Evolutionary conservation across 2,797 vertebrate genomes (phyloP).

Genomic region (Columba guinea): DNA sequence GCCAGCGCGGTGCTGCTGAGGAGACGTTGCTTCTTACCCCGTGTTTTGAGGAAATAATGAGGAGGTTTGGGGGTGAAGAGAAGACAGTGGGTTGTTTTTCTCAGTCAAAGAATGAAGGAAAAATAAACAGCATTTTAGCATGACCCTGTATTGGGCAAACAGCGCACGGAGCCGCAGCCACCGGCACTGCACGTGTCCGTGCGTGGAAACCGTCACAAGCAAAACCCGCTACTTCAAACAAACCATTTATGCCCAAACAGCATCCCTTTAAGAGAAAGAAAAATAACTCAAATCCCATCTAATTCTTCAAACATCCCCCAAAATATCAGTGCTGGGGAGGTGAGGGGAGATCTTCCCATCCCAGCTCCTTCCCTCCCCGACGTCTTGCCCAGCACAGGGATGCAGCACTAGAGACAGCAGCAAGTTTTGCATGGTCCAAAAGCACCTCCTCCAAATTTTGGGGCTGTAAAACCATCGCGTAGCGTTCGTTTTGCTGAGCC

Average conservation of each 20-base stretch:
- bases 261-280: background rate
- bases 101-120: background rate
- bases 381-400: background rate
- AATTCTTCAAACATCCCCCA: background rate
- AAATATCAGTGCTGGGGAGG: background rate
- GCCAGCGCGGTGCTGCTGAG: background rate
- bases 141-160: background rate
- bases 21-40: background rate
- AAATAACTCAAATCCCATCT: background rate
- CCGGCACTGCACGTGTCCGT: fast-evolving
- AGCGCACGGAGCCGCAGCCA: fast-evolving
- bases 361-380: background rate
- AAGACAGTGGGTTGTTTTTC: background rate
- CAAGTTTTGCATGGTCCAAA: background rate
- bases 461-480: background rate
- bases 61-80: background rate
- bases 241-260: background rate
- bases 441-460: background rate
- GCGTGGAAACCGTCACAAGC: no score
- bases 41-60: background rate
- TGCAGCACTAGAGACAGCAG: background rate
- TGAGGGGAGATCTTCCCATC: background rate
- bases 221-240: background rate
- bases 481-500: background rate
- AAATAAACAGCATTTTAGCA: background rate